Evolutionary conservation across 1,140 invertebrate genomes (phyloP).

Genomic region (Monochamus saltuarius): DNA sequence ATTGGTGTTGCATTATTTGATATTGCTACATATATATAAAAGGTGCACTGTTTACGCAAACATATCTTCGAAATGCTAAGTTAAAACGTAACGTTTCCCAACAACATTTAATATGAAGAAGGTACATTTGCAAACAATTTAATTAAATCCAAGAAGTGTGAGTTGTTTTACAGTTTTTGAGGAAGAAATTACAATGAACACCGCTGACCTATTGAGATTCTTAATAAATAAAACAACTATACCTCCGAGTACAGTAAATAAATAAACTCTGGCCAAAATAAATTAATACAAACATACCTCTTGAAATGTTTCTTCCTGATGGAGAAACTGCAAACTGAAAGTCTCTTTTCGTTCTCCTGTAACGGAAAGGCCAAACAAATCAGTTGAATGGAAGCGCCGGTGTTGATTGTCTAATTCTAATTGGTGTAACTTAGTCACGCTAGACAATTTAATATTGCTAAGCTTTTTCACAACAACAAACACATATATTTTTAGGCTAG

Average conservation of each 20-base stretch:
- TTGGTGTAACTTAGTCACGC: slow-evolving; percentile 36
- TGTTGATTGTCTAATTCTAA: slow-evolving; percentile 40
- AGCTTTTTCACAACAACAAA: slow-evolving; percentile 23
- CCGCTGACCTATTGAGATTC: background rate
- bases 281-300: background rate
- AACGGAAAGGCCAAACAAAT: background rate
- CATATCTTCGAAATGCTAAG: too few species aligned
- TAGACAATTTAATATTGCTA: slow-evolving; percentile 24
- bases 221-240: slow-evolving; percentile 1
- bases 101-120: too few species aligned
- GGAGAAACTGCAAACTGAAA: background rate
- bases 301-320: background rate
- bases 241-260: background rate
- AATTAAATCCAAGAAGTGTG: too few species aligned
- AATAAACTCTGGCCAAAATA: background rate
- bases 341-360: too few species aligned
- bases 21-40: too few species aligned
- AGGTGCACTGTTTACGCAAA: too few species aligned
- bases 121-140: too few species aligned
- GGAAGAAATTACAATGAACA: too few species aligned
- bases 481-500: slow-evolving; percentile 16
- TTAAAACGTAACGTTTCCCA: too few species aligned
- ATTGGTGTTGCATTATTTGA: too few species aligned
- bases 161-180: too few species aligned
- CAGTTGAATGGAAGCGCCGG: slow-evolving; percentile 33